phyloP scores from a whole-genome alignment of 2,888 invertebrate species.

The Microdon myrmicae region DNA sequence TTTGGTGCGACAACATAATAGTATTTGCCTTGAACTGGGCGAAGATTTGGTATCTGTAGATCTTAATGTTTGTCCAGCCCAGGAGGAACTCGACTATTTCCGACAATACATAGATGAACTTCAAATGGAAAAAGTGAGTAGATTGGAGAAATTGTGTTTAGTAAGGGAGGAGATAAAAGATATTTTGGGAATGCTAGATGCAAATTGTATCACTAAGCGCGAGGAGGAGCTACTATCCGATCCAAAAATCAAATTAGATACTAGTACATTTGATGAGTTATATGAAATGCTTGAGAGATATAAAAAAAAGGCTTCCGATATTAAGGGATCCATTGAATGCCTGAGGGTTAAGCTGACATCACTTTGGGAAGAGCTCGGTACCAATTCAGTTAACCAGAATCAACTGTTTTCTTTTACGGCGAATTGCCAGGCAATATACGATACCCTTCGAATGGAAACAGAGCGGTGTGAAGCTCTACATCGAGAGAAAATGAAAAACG shows the following conservation, averaged over 20 bases:
- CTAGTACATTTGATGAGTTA: conserved; percentile 73
- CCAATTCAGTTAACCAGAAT: conserved; percentile 72
- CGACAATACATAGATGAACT: conserved; percentile 71
- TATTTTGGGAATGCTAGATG: conserved; percentile 62
- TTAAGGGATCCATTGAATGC: conserved; percentile 70
- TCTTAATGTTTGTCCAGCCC: conserved; percentile 70
- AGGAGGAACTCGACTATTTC: conserved; percentile 72
- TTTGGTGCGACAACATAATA: conserved; percentile 67
- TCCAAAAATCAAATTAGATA: conserved; percentile 70
- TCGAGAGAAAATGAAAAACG: conserved; percentile 77
- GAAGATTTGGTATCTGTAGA: conserved; percentile 57
- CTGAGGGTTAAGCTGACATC: conserved; percentile 73
- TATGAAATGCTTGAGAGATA: conserved; percentile 70
- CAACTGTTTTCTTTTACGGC: conserved; percentile 69
- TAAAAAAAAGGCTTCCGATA: conserved; percentile 70
- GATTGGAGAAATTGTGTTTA: conserved; percentile 63
- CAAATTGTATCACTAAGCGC: conserved; percentile 55
- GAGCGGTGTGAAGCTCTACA: conserved; percentile 79
- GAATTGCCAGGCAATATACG: conserved; percentile 59
- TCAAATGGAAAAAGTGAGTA: conserved; percentile 71
- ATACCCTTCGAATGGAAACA: conserved; percentile 73
- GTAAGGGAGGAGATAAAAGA: conserved; percentile 64
- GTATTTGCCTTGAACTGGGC: conserved; percentile 61
- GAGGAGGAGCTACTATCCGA: conserved; percentile 65
- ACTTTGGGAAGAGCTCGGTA: conserved; percentile 80